phyloP scores from a whole-genome alignment of 2,888 invertebrate genomes.

The Labia minor region DNA sequence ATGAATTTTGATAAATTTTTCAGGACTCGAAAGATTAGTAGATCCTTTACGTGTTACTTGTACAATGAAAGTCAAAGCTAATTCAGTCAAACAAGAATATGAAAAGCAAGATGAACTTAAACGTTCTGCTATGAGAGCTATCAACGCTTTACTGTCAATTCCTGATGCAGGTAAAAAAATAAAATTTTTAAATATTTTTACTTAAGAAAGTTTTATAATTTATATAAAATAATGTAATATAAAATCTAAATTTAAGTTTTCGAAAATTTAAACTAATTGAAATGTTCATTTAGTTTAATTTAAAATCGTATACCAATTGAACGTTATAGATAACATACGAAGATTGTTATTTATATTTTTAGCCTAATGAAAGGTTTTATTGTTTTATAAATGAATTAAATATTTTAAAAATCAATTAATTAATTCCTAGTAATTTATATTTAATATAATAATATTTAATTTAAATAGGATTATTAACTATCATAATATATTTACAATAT shows the following conservation, averaged over 20 bases:
- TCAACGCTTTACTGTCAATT: conserved; percentile 83
- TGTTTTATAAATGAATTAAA: too few species aligned
- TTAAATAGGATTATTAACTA: too few species aligned
- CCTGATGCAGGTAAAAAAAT: conserved; percentile 71
- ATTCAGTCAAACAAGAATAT: conserved; percentile 98
- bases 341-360: too few species aligned
- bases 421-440: too few species aligned
- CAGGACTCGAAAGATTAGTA: conserved; percentile 86
- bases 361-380: too few species aligned
- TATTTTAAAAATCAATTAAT: too few species aligned
- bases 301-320: too few species aligned
- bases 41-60: conserved; percentile 89
- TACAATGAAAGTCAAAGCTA: conserved; percentile 93
- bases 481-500: too few species aligned
- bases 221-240: too few species aligned
- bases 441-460: too few species aligned
- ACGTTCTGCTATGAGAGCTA: conserved; percentile 90
- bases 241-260: background rate
- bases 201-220: conserved; percentile 13
- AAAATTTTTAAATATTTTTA: too few species aligned
- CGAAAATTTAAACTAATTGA: background rate
- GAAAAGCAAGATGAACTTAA: conserved; percentile 99
- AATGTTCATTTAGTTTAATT: conserved; percentile 16
- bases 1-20: conserved; percentile 24
- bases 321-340: too few species aligned